These are phyloP conservation scores for Crotalus adamanteus DNA, from an alignment of 2,797 vertebrate species.

Conservation along the genomic window DNA sequence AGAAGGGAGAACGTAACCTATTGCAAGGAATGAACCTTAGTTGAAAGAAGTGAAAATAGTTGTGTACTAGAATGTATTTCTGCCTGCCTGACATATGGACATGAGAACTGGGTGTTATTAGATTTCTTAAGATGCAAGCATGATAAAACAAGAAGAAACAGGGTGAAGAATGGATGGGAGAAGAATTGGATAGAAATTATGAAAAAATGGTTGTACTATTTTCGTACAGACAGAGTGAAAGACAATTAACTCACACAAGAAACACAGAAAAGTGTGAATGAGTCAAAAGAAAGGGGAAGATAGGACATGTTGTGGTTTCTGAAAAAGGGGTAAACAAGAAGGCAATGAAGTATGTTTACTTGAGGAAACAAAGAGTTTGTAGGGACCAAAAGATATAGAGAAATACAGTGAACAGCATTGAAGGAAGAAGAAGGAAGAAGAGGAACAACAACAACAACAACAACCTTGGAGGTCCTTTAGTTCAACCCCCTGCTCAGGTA, in stretches of 20 bases:
- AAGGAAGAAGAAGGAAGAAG: neutral
- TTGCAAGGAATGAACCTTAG: neutral
- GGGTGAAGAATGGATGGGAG: neutral
- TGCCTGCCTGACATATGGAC: neutral
- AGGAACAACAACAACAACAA: too few species aligned
- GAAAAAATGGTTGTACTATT: neutral
- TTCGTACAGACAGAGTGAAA: neutral
- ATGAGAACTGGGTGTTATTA: neutral
- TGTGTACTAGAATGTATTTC: neutral
- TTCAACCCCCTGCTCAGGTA: too few species aligned
- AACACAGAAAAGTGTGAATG: neutral
- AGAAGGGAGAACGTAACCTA: neutral
- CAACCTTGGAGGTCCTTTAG: too few species aligned
- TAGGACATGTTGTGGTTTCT: neutral
- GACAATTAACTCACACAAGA: neutral
- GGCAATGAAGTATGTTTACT: neutral
- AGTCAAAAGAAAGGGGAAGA: neutral
- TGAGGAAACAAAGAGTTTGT: neutral
- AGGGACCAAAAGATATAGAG: neutral
- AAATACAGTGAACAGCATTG: neutral
- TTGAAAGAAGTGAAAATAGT: neutral
- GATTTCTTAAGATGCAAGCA: neutral
- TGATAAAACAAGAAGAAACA: neutral
- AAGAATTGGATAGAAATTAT: neutral
- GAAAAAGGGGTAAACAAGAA: neutral